Percentiles rank a stretch among this genome's conserved stretches.
Conservation (phyloP, 2,888 invertebrate genomes). For the Drosophila subquinaria region DNA sequence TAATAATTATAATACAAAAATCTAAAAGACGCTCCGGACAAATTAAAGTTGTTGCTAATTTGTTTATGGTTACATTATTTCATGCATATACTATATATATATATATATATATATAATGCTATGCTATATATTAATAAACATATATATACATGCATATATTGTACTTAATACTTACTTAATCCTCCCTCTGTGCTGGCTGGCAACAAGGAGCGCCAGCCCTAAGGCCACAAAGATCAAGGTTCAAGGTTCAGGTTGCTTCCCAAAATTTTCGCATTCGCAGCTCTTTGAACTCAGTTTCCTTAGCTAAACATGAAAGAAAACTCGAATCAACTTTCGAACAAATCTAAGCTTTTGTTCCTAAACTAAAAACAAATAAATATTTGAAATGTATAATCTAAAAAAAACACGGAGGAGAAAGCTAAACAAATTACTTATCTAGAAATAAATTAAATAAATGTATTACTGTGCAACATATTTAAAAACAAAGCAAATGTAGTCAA, state of each 20-base stretch:
- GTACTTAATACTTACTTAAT: conserved; percentile 36
- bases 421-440: conserved; percentile 52
- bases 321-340: conserved; percentile 38
- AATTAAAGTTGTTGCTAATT: conserved; percentile 79
- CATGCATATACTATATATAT: conserved; percentile 71
- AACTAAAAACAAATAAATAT: conserved; percentile 43
- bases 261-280: conserved; percentile 68
- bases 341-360: conserved; percentile 70
- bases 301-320: conserved; percentile 43
- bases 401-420: conserved; percentile 16
- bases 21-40: conserved; percentile 75
- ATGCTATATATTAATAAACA: conserved; percentile 44
- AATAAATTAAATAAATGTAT: conserved; percentile 62
- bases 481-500: conserved; percentile 43
- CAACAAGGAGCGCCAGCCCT: conserved; percentile 65
- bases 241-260: conserved; percentile 60
- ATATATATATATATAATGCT: conserved; percentile 16
- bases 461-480: conserved; percentile 58
- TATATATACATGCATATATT: conserved; percentile 40
- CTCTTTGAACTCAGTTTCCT: conserved; percentile 79
- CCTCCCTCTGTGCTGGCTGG: conserved; percentile 62
- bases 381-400: conserved; percentile 61
- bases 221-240: not conserved
- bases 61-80: conserved; percentile 84
- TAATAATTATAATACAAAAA: conserved; percentile 40